Evolutionary conservation across 2,888 invertebrate species (phyloP), one percentile per base, ranked within the genome.

Genomic region (Tryphoninae sp.): DNA sequence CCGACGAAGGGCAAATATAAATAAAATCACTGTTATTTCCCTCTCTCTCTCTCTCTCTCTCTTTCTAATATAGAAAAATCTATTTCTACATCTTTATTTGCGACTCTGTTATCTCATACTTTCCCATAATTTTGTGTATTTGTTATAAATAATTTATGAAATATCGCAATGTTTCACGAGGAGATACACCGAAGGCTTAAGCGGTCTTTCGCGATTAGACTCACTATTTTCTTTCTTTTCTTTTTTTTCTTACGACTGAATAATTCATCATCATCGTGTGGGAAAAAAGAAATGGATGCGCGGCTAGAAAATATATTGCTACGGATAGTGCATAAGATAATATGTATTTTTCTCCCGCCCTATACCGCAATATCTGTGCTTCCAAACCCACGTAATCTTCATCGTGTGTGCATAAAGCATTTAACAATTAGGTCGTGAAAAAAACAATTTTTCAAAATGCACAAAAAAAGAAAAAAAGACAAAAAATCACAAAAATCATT

Each of bases 111-210:
- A 16, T 51, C 16, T 51, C 51, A 51, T 45, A 13, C 45, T 45
- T 13, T 45, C 45, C 11, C 11, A 13, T 13, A 45, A 45, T 9
- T 45, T 45, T 11, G 45, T 45, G 45, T 45, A 13, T 13, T 45
- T 45, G 45, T 45, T 13, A 45, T 45, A 45, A 13, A 45, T 45
- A 45, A 45, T 45, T 9, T 45, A 45, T 45, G 45, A 45, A 45
- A 13, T 13, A 45, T 45, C 45, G 45, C 13, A 33, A 45, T 45
- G 72, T 79, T 69, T 61, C 82, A 83, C 73, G 33, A 33, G 33
- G 33, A 33, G 84, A 79, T 72, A 72, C 19, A 45, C 19, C 49
- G 26, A 59, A 42, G 42, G 42, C 7, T 55, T 72, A 72, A 22
- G 26, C 23, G 59, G 40, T 42, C 61, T 67, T 13, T 45, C 45